Base-by-base conservation (phyloP, 2,113 vertebrate species). In the Sorex araneus region DNA sequence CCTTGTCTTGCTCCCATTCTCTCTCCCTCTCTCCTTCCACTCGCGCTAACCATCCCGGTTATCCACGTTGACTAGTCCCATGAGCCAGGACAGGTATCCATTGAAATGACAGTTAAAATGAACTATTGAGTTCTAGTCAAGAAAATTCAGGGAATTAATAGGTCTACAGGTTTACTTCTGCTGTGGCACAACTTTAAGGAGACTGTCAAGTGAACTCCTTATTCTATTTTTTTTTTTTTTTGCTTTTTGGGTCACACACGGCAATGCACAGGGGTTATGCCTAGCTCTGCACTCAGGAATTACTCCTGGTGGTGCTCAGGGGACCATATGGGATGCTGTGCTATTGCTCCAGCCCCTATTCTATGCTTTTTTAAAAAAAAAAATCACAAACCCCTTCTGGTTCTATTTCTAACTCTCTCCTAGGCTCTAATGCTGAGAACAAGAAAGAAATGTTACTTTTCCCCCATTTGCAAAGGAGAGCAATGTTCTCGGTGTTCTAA, bases 381-480 rank as follows among this genome's bases (percentile, higher is more conserved):
- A 54, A 94, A 71, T 54, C 60, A 90, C 60, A 85, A 67, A 86
- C 84, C 64, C 40, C 50, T 93, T 28, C 54, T 64, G 89, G 15
- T 92, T 96, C 95, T 96, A 88, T 94, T 95, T 96, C 76, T 86
- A 90, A 67, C 67, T 92, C 77, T 80, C 70, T 74, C 57, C 66
- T 21, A 67, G 90, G 92, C 71, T 96, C 82, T 78, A 73, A 2
- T 60, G 78, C 28, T 64, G 40, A 16, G 50, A 89, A 83, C 93
- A 94, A 95, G 85, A 94, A 30, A n/a, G 67, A 88, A 87, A 88
- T 92, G 92, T 88, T 85, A 84, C 30, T 64, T 80, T 82, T 54
- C 89, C 90, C 70, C 45, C 60, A 36, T 84, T 73, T 94, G 66
- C 34, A 92, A 93, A 91, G 87, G 45, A 36, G 88, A 82, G 67